Base-by-base conservation (phyloP, 2,797 vertebrate genomes). In the Channa striata region DNA sequence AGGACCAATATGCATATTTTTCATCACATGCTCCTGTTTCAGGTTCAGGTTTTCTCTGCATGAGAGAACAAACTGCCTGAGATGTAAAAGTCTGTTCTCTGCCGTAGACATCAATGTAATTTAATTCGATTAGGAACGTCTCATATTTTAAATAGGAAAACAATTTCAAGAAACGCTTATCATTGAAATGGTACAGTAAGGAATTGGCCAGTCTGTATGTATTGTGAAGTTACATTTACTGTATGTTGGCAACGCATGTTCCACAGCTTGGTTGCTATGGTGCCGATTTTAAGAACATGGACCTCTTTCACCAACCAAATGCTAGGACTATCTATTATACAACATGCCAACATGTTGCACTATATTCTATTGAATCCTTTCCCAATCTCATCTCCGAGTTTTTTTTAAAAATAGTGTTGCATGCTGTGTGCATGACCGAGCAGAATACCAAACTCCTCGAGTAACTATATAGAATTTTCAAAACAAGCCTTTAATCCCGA, bases 211-310 rank as follows among this genome's bases (percentile, higher is more conserved):
- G 19, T 59, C 11, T 59, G 72, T 68, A 74, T 70, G 21, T 67
- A 77, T 64, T 61, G 71, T 62, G 67, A 72, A 59, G 61, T 56
- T 74, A 83, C 67, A 75, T 84, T 80, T 77, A 81, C 40, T 82
- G 74, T 74, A 78, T 65, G 59, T 72, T 83, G 86, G 83, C 83
- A 83, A 67, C 72, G 25, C 60, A 34, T 54, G 69, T 68, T 59
- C 64, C 85, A 84, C 80, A 84, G 85, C 80, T 88, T 77, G 85
- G 87, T 89, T 91, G 88, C 88, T 85, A 87, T 92, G 87, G 84
- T 40, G 68, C 74, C 67, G 75, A 53, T 71, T 88, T 84, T 83
- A 86, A 74, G 75, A 83, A 82, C 80, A 82, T 47, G 52, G 62
- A 84, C 72, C 61, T 66, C 74, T 87, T 85, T 75, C 68, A 83